Base-by-base conservation (phyloP, 2,888 invertebrate species). In the Meta bourneti region DNA sequence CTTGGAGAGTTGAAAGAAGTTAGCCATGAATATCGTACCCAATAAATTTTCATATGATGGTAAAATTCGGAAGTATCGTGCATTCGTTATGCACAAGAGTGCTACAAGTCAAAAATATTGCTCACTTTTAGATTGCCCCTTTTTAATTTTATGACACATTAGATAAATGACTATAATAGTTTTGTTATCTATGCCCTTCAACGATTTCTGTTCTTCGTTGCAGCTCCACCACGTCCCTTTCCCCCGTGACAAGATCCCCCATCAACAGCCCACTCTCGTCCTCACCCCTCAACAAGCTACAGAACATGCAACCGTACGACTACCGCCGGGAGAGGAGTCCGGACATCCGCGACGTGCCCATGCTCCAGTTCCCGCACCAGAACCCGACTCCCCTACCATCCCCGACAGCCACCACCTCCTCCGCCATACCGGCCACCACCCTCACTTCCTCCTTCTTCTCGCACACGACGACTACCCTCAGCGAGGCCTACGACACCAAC, bases 261-360 rank as follows among this genome's bases (percentile, higher is more conserved):
- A 51, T 88, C n/a, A 94, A 94, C 71, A 94, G 96, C 95, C 96
- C 96, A 75, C 95, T 96, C 52, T 91, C 91, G 1, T 92, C 92
- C 8, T 97, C 97, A 11, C 98, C 98, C 4, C 95, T 98, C 93
- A 98, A 97, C 95, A 96, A 98, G 94, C 96, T 98, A 80, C 98
- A 98, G 95, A 98, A 97, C 94, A 98, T 99, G 98, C 98, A 98
- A 94, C 98, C 98, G 0, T 98, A 98, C 95, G 98, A 98, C 95
- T 98, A 97, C 94, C 96, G 98, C 52, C 96, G 98, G 69, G 93
- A 93, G 7, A 49, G 92, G 11, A 90, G 93, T 16, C 93, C 93
- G 0, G 92, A 92, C 11, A 72, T 91, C 11, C 78, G 91, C 9
- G 89, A 92, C 8, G 51, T 70, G 8, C 85, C 89, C 20, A 16